Base-by-base conservation (phyloP, 1,140 invertebrate species). In the Drosophila kanapiae region DNA sequence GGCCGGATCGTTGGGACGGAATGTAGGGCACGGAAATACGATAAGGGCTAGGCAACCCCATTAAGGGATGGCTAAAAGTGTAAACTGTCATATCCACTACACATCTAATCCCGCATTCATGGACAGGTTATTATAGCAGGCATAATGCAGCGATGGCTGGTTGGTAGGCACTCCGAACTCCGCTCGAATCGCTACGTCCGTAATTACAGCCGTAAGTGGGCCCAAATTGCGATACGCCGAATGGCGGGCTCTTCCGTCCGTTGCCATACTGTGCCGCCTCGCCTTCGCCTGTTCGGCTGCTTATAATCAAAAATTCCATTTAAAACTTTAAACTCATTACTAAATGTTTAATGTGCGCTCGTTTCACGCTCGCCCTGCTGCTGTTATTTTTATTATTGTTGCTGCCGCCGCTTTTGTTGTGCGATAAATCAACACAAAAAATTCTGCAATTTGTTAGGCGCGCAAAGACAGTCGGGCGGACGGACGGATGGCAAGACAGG, bases 311-410 rank as follows among this genome's bases (percentile, higher is more conserved):
- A 88, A 81, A 88, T 88, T 88, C 84, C 74, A 88, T 88, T 88
- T 90, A 75, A 84, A 90, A 88, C 85, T 88, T 90, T 88, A 88
- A 88, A 88, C 84, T 88, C 84, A 88, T 88, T 88, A 90, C 85
- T 78, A 80, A 88, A 88, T 88, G 85, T 88, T 88, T 88, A 90
- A 90, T 88, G 85, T 71, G 71, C 69, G 77, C 85, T 84, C 84
- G 64, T 82, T 83, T 64, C 42, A 23, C 14, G 69, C 64, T 71
- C 16, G 71, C 37, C 40, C 53, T 47, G 51, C 13, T 37, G 62
- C 38, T 40, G n/a, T 43, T 64, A 8, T 75, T 82, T 54, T 78
- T 83, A 27, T 68, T 83, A 68, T 80, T 72, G 67, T 18, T 69
- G 53, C 51, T 29, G 40, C 29, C 40, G 8, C 31, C 49, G 62